Base-by-base conservation (phyloP, 92 coral and sea anemone species). In the Epizoanthus rinbou region DNA sequence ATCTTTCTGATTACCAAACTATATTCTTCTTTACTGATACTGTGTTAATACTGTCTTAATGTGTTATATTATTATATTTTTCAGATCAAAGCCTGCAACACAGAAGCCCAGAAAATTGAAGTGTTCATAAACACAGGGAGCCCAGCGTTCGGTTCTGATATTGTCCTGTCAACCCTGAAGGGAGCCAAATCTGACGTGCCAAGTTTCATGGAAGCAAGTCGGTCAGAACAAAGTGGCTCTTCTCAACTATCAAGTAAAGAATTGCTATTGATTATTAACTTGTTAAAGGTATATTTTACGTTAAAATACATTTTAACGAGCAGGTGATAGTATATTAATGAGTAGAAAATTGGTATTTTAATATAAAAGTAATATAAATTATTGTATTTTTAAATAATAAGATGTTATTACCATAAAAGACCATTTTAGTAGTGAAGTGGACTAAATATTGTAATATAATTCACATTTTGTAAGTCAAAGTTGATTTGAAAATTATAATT, bases 61-160 rank as follows among this genome's bases (percentile, higher is more conserved):
- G 37, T 14, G 9, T 56, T 58, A 21, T 73, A 17, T 52, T 74
- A n/a, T 19, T 11, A 9, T 35, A 63, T 69, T 53, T 84, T 75
- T 5, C 69, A 97, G 99, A 91, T 97, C 60, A 87, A 91, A 74
- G 91, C 98, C 59, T 97, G 99, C 52, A 97, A 88, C 57, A 88
- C 91, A 39, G 99, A 97, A 90, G 99, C 99, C 39, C 96, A 90
- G 83, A 92, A 88, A 85, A 92, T 97, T 52, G 95, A 94, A 70
- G 98, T 98, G 15, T 85, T 92, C 9, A 88, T 94, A 67, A 91
- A 94, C 88, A 97, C 97, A 57, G 95, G 80, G 39, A 94, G 97
- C 75, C 98, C 99, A 52, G 52, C 92, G 8, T 94, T 97, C 69
- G 92, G 97, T 9, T 92, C 99, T 3, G 98, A 97, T 82, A 89